Percentiles rank a stretch among this genome's conserved stretches.
phyloP scores from a whole-genome alignment of 2,888 invertebrate species.

The Argynnis bischoffii region DNA sequence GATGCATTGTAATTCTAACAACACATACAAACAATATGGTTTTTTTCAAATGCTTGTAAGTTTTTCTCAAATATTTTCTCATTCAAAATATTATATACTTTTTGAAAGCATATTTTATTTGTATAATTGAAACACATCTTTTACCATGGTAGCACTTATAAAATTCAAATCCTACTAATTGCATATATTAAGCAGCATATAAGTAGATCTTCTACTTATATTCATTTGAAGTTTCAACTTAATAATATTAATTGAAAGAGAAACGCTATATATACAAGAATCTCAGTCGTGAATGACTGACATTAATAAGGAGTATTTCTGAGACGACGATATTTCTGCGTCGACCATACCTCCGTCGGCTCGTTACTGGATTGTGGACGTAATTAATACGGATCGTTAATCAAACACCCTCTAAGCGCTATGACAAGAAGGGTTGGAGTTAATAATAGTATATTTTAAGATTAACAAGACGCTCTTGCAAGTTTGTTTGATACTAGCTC shows the following conservation, averaged over 20 bases:
- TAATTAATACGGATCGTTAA: slow-evolving; percentile 74
- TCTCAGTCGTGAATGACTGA: slow-evolving; percentile 17
- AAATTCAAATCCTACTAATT: no score
- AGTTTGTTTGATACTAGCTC: slow-evolving; percentile 2
- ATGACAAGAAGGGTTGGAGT: slow-evolving; percentile 52
- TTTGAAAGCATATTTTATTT: no score
- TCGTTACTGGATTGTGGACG: slow-evolving; percentile 66
- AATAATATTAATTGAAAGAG: slow-evolving; percentile 14
- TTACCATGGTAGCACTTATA: no score
- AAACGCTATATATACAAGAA: slow-evolving; percentile 8
- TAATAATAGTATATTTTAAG: slow-evolving; percentile 56
- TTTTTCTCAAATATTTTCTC: no score
- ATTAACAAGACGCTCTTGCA: slow-evolving; percentile 44
- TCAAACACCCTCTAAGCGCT: slow-evolving; percentile 64
- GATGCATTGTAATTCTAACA: no score
- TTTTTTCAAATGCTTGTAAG: no score
- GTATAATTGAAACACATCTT: no score
- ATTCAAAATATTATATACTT: no score
- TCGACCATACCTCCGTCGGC: slow-evolving; percentile 46
- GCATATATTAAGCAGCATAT: background rate
- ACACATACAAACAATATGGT: no score
- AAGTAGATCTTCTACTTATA: background rate
- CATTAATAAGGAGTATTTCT: slow-evolving; percentile 24
- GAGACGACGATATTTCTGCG: slow-evolving; percentile 50
- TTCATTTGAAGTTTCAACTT: slow-evolving; percentile 7